A percentile compares a stretch with the other conserved stretches of the same genome.
phyloP scores from a whole-genome alignment of 2,113 vertebrate genomes.

The Rousettus leschenaultii region DNA sequence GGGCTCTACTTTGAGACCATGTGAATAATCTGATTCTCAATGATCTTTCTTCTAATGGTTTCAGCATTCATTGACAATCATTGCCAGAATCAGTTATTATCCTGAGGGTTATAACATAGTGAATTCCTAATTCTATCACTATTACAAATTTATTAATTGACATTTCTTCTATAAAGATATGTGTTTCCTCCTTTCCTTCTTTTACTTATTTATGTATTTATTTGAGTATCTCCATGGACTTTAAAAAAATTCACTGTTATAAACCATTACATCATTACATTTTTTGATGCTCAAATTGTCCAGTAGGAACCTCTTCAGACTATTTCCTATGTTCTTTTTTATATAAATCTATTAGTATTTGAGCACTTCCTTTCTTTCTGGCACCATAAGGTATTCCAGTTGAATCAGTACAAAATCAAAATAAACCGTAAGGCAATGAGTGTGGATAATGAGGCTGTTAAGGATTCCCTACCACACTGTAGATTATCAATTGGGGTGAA shows the following conservation, averaged over 20 bases:
- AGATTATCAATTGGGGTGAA: neutral
- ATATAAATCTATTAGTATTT: neutral
- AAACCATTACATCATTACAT: neutral
- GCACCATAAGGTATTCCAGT: neutral
- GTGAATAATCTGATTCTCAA: neutral
- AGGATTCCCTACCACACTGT: neutral
- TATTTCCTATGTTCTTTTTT: neutral
- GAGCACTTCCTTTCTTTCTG: neutral
- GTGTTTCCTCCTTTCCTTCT: neutral
- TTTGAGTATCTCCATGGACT: neutral
- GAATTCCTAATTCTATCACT: neutral
- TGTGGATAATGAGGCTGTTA: neutral
- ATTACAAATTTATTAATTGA: neutral
- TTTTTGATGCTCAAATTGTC: neutral
- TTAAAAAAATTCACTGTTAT: neutral
- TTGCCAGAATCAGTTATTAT: neutral
- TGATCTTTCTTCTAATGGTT: neutral
- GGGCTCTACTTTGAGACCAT: neutral
- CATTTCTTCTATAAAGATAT: neutral
- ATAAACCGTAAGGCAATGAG: neutral
- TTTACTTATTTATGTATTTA: neutral
- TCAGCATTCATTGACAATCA: neutral
- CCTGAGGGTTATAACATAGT: neutral
- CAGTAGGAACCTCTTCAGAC: neutral
- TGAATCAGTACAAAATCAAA: neutral